Evolutionary conservation across 2,113 vertebrate genomes (phyloP).

Genomic region (Elanoides forficatus): DNA sequence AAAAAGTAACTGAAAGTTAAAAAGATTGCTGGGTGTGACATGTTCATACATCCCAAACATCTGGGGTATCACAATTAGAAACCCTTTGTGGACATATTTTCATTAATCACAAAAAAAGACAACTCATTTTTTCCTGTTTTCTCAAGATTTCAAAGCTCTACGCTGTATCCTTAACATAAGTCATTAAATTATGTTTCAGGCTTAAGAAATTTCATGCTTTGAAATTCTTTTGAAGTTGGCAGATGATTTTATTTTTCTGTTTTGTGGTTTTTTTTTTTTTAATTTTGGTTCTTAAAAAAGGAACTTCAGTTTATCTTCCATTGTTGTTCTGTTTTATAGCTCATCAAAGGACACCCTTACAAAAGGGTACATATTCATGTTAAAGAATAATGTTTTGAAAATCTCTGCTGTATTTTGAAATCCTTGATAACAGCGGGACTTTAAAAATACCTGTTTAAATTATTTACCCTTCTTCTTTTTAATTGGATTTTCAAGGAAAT

Average conservation of each 20-base stretch:
- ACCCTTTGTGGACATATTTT: neutral
- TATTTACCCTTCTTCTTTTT: neutral
- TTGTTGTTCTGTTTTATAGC: neutral
- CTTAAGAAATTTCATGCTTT: constrained; percentile 10
- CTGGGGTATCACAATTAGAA: neutral
- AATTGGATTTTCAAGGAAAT: neutral
- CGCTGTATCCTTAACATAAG: neutral
- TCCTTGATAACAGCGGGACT: neutral
- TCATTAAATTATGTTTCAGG: constrained; percentile 7
- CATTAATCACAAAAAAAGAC: constrained; percentile 20
- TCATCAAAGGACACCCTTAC: neutral
- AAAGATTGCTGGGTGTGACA: neutral
- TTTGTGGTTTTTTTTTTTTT: neutral
- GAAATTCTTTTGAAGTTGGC: constrained; percentile 15
- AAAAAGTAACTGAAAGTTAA: neutral
- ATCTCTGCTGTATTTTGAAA: neutral
- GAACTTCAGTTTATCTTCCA: neutral
- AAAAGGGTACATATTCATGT: neutral
- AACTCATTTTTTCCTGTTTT: constrained; percentile 11
- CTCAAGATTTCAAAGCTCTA: constrained; percentile 28
- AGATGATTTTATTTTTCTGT: neutral
- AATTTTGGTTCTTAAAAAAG: neutral
- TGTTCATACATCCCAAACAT: neutral
- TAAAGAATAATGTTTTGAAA: neutral
- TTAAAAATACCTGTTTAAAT: neutral